These are phyloP conservation scores for Archocentrus centrarchus DNA, from an alignment of 2,113 vertebrate species.

Conservation along the genomic window DNA sequence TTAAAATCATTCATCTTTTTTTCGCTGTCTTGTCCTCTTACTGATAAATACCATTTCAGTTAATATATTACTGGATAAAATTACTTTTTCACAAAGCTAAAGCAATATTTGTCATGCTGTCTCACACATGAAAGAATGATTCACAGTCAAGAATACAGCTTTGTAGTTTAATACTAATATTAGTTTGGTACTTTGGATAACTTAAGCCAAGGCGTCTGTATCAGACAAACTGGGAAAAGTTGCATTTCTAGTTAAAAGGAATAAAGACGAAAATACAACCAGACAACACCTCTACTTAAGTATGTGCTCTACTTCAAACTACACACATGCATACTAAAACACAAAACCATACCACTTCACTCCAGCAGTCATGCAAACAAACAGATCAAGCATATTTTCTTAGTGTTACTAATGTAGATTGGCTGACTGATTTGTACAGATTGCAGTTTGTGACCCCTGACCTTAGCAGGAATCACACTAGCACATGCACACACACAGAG, in stretches of 20 bases:
- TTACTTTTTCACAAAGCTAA: background rate
- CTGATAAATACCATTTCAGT: too few species aligned
- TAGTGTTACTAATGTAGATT: background rate
- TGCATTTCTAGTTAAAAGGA: background rate
- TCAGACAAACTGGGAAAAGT: background rate
- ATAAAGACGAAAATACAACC: background rate
- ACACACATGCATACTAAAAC: background rate
- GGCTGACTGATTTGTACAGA: background rate
- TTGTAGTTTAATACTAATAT: background rate
- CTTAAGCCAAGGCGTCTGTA: background rate
- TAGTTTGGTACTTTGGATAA: background rate
- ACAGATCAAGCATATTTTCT: background rate
- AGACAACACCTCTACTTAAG: background rate
- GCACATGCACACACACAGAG: background rate
- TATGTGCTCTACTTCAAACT: background rate
- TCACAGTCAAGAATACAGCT: background rate
- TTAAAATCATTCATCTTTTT: too few species aligned
- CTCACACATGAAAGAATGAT: background rate
- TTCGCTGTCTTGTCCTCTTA: too few species aligned
- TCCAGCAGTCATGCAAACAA: background rate
- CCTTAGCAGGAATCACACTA: conserved; percentile 17
- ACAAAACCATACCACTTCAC: background rate
- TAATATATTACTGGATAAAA: background rate
- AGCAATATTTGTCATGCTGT: background rate
- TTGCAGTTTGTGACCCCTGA: conserved; percentile 17